Evolutionary conservation across 2,888 invertebrate species (phyloP).

Genomic region (Xestobium rufovillosum): DNA sequence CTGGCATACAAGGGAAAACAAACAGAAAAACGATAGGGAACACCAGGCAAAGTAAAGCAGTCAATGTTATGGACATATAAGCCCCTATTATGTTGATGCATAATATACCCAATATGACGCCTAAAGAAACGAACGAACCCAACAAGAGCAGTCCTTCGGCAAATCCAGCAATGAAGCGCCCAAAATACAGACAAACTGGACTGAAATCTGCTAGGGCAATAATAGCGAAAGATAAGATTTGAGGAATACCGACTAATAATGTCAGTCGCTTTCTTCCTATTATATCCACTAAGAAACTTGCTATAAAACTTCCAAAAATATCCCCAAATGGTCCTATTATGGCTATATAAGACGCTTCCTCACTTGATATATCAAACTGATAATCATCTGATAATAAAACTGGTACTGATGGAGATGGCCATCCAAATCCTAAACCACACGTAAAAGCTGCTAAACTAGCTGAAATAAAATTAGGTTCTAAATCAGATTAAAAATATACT

Average conservation of each 20-base stretch:
- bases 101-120: constrained; percentile 20
- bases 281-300: constrained; percentile 21
- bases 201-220: constrained; percentile 14
- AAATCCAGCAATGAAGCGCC: constrained; percentile 27
- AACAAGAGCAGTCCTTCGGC: constrained; percentile 27
- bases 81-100: constrained; percentile 29
- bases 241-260: constrained; percentile 22
- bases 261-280: constrained; percentile 27
- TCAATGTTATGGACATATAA: constrained; percentile 22
- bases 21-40: constrained; percentile 27
- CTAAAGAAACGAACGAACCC: constrained; percentile 19
- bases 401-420: constrained; percentile 27
- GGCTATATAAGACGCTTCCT: constrained; percentile 28
- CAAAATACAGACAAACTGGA: constrained; percentile 20
- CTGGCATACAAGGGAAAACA: constrained; percentile 31
- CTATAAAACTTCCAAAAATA: constrained; percentile 24
- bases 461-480: constrained; percentile 17
- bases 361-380: constrained; percentile 22
- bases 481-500: neutral
- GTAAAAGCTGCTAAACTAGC: constrained; percentile 24
- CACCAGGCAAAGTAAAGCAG: constrained; percentile 19
- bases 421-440: constrained; percentile 24
- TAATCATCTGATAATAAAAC: constrained; percentile 25
- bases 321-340: constrained; percentile 26
- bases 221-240: constrained; percentile 20